Evolutionary conservation across 2,888 invertebrate genomes (phyloP), one percentile per base, ranked within the genome.

Genomic region (Odontomyia ornata): DNA sequence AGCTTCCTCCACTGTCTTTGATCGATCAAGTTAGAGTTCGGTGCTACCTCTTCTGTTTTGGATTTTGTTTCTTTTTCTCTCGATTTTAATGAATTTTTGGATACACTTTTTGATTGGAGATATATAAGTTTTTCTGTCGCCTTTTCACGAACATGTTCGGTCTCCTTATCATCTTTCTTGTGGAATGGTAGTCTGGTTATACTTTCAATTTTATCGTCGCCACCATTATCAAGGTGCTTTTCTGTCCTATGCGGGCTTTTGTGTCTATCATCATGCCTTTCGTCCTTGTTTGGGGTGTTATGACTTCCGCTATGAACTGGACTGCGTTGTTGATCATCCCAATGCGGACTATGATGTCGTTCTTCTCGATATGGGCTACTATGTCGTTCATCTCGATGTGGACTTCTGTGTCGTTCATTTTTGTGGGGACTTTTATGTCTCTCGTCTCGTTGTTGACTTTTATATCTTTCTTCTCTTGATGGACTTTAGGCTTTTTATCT

Each of bases 1-100:
- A 1, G 86, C 86, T 77, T 86, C 83, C 71, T 86, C 86, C 0
- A 86, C 83, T 0, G 86, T 85, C 80, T 86, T 82, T 87, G 83
- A 82, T 87, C 87, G 28, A 86, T 82, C 64, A 87, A 80, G 80
- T 82, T 86, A 30, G 82, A 86, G 57, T 81, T 83, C 47, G 30
- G 78, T 5, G 71, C 76, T 28, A 71, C 75, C 57, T 75, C 67
- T 46, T 36, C 30, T 25, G 47, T 80, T 15, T 80, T 78, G 1
- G 47, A n/a, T n/a, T 52, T 43, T 46, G 80, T 2, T 78, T 80
- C 83, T 72, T 81, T 83, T 3, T 81, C 82, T 65, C 80, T 83
- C 69, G 80, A 80, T 69, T 81, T 60, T 13, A 23, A 3, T 83
- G 21, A n/a, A 21, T 30, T 7, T 57, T 73, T 73, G 1, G 30